Evolutionary conservation across 2,888 invertebrate genomes (phyloP).

Genomic region (Microctonus aethiopoides): DNA sequence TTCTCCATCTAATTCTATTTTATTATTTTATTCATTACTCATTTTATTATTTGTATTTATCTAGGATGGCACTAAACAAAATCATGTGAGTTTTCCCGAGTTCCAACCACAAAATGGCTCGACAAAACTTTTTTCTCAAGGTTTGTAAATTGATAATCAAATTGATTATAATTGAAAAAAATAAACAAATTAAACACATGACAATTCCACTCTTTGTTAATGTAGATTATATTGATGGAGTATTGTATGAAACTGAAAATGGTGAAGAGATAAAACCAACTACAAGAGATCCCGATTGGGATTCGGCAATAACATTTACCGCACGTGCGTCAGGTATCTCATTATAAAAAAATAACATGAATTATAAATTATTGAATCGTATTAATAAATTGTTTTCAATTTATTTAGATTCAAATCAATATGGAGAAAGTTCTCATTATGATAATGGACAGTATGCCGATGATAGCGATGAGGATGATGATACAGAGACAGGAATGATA

Average conservation of each 20-base stretch:
- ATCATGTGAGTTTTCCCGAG: slow-evolving; percentile 90
- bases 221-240: slow-evolving; percentile 87
- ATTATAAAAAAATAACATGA: not conserved
- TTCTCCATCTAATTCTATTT: not conserved
- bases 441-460: slow-evolving; percentile 42
- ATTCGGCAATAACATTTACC: slow-evolving; percentile 90
- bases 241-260: slow-evolving; percentile 76
- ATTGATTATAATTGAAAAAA: not conserved
- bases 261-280: slow-evolving; percentile 70
- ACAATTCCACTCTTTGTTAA: slow-evolving; percentile 21
- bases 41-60: slow-evolving; percentile 52
- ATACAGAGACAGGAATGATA: slow-evolving; percentile 34
- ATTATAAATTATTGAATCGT: not conserved
- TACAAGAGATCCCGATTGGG: slow-evolving; percentile 78
- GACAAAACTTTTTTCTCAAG: slow-evolving; percentile 88
- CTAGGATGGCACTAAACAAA: slow-evolving; percentile 86
- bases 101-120: slow-evolving; percentile 91
- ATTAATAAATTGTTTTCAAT: not conserved
- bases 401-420: slow-evolving; percentile 39
- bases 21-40: not conserved
- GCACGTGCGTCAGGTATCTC: slow-evolving; percentile 87
- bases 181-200: not conserved
- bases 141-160: slow-evolving; percentile 67
- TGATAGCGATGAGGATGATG: slow-evolving; percentile 39
- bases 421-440: slow-evolving; percentile 43